Percentiles rank a stretch among this genome's conserved stretches.
Evolutionary conservation across 2,797 vertebrate species (phyloP).

Genomic region (Hemitrygon akajei): DNA sequence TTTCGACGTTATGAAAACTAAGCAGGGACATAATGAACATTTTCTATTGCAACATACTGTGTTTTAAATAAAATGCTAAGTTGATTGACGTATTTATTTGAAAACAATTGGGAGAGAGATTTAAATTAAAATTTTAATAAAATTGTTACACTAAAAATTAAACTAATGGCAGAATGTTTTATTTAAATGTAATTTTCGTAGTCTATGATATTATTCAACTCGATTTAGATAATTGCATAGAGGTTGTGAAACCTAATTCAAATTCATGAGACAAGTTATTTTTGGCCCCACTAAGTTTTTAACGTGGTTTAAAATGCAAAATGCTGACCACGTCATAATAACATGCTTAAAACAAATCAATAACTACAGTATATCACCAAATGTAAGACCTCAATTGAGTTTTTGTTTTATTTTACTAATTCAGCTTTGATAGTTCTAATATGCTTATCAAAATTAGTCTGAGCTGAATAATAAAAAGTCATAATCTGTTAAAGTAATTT

Average conservation of each 20-base stretch:
- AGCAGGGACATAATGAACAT: neutral
- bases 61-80: neutral
- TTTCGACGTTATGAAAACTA: neutral
- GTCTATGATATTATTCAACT: neutral
- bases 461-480: conserved; percentile 10
- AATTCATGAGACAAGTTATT: neutral
- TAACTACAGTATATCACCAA: neutral
- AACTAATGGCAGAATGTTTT: neutral
- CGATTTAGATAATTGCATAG: neutral
- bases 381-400: conserved; percentile 22
- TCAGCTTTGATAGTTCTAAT: conserved; percentile 6
- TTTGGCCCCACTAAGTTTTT: neutral
- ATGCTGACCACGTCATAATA: conserved; percentile 15
- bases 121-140: neutral
- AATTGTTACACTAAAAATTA: neutral
- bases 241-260: conserved; percentile 1
- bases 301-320: neutral
- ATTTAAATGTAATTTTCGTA: neutral
- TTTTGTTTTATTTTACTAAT: conserved; percentile 20
- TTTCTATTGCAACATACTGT: neutral
- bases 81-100: neutral
- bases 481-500: conserved; percentile 30
- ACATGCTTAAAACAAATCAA: conserved; percentile 8
- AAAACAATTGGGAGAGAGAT: neutral
- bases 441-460: conserved; percentile 21